Evolutionary conservation across 1,140 invertebrate species (phyloP).

Genomic region (Micrasema minimum): DNA sequence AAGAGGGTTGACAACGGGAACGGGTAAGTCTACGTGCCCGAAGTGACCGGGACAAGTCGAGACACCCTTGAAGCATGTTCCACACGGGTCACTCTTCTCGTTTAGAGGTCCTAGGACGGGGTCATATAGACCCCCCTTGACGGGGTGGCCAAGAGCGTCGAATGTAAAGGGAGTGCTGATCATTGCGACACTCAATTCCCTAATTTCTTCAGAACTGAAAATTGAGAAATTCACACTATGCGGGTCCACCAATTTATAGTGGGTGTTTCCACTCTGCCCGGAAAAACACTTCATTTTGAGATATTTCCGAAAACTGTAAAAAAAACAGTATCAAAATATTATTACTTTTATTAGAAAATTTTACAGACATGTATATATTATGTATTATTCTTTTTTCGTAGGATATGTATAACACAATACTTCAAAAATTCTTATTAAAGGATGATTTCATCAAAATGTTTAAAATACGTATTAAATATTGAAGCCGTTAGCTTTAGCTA

Average conservation of each 20-base stretch:
- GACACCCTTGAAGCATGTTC: slow-evolving; percentile 81
- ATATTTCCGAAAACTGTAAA: too few species aligned
- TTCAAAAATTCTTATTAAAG: too few species aligned
- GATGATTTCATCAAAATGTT: too few species aligned
- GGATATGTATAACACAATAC: too few species aligned
- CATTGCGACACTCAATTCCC: slow-evolving; percentile 86
- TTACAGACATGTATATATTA: too few species aligned
- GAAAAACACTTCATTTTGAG: slow-evolving; percentile 23
- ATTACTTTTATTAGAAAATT: too few species aligned
- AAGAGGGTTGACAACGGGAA: slow-evolving; percentile 92
- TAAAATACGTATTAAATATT: too few species aligned
- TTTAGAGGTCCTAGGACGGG: slow-evolving; percentile 74
- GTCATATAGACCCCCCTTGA: slow-evolving; percentile 89
- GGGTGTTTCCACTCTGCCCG: slow-evolving; percentile 4
- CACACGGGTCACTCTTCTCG: slow-evolving; percentile 77
- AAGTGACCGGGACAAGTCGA: slow-evolving; percentile 90
- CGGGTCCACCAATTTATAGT: slow-evolving; percentile 60
- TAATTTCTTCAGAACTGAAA: slow-evolving; percentile 86
- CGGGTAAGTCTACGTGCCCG: slow-evolving; percentile 93
- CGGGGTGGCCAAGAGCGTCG: slow-evolving; percentile 85
- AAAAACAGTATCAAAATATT: too few species aligned
- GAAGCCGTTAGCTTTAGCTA: too few species aligned
- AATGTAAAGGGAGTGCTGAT: slow-evolving; percentile 86
- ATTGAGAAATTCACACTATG: slow-evolving; percentile 74
- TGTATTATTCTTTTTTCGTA: too few species aligned